Percentiles rank a stretch among this genome's conserved stretches.
These are phyloP conservation scores for Sipha flava DNA, from an alignment of 1,140 invertebrate species.

Conservation along the genomic window DNA sequence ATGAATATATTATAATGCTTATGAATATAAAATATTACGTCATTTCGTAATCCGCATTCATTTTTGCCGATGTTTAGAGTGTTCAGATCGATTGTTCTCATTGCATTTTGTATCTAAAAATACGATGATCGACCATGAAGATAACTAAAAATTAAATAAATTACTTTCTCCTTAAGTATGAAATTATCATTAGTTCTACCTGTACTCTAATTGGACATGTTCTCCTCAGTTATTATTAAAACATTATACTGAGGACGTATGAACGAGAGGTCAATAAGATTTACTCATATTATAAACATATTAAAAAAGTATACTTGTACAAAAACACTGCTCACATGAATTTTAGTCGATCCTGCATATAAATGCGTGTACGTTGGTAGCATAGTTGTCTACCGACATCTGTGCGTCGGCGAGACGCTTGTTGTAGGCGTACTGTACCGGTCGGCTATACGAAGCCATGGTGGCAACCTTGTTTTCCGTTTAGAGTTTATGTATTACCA, in stretches of 20 bases:
- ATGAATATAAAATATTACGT: too few species aligned
- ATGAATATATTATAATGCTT: too few species aligned
- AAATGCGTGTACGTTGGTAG: not conserved
- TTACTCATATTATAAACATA: not conserved
- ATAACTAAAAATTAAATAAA: not conserved
- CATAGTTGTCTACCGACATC: not conserved
- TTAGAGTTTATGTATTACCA: not conserved
- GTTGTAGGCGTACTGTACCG: not conserved
- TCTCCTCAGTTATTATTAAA: not conserved
- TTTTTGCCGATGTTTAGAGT: too few species aligned
- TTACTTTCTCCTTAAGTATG: not conserved
- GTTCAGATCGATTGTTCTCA: not conserved
- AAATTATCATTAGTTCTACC: not conserved
- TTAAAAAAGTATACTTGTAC: not conserved
- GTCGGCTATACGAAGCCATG: not conserved
- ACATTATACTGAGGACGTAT: not conserved
- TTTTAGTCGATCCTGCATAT: not conserved
- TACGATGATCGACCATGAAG: not conserved
- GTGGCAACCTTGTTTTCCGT: conserved; percentile 5
- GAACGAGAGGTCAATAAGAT: not conserved
- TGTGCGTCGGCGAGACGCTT: conserved; percentile 3
- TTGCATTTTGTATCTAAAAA: not conserved
- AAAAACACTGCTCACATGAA: not conserved
- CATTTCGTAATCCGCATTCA: too few species aligned
- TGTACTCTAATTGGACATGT: not conserved